Evolutionary conservation across 1,140 invertebrate species (phyloP).

Genomic region (Scaptomyza pallida): DNA sequence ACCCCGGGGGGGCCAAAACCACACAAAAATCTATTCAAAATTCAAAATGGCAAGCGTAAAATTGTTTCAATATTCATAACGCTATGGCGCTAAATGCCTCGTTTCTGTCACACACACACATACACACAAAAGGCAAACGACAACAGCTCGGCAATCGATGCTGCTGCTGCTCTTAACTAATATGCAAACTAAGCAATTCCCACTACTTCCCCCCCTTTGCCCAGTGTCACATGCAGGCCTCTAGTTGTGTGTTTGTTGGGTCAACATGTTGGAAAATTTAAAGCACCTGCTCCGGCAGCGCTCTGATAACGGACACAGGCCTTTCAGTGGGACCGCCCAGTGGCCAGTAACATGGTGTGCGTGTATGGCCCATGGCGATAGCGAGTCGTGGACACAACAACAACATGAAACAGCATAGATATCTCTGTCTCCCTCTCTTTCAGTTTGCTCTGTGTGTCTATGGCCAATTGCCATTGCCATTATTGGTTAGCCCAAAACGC

Average conservation of each 20-base stretch:
- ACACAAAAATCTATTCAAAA: constrained; percentile 72
- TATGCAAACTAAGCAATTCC: constrained; percentile 42
- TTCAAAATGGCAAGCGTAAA: constrained; percentile 80
- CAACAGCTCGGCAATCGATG: constrained; percentile 25
- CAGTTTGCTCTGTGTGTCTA: constrained; percentile 16
- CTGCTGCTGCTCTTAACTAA: constrained; percentile 28
- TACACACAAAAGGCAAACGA: constrained; percentile 6
- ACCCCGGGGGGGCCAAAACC: not conserved
- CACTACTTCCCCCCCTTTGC: constrained; percentile 4
- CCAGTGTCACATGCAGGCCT: constrained; percentile 7
- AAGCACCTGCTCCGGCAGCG: constrained; percentile 67
- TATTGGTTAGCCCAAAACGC: constrained; percentile 78
- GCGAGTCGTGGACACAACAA: constrained; percentile 28
- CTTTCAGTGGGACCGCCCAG: too few relatives aligned
- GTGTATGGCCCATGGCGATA: constrained; percentile 68
- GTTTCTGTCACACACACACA: constrained; percentile 48
- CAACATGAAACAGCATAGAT: constrained; percentile 9
- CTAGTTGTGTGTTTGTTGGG: constrained; percentile 38
- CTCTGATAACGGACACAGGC: constrained; percentile 71
- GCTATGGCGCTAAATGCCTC: constrained; percentile 75
- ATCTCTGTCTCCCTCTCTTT: too few relatives aligned
- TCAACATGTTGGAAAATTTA: constrained; percentile 73
- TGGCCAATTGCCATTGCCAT: constrained; percentile 73
- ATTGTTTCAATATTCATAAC: constrained; percentile 83
- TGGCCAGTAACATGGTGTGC: constrained; percentile 6